Evolutionary conservation across 2,113 vertebrate species (phyloP), one percentile per base, ranked within the genome.

Genomic region (Microtus pennsylvanicus): DNA sequence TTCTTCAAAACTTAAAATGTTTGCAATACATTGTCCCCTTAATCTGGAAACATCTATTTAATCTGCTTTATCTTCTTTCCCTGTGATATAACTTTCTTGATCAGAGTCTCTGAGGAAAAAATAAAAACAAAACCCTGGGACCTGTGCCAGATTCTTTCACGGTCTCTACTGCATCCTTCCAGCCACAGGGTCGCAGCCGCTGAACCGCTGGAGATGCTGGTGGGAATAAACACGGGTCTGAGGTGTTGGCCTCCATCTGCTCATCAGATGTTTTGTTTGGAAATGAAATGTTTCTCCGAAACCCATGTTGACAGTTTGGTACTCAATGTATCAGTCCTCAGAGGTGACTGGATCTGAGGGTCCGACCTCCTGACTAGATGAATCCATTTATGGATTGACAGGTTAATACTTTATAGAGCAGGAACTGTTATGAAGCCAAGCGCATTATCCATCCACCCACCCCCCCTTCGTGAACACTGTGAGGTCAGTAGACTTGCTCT

Each of bases 1-100:
- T 81, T 30, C 72, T 95, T 92, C 85, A 87, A 83, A 91, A 80
- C 7, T 24, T 76, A 52, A 87, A 89, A 77, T 63, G 13, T 87
- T 93, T 88, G 28, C 3, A 19, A 8, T 89, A 33, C 6, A 26
- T 85, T 89, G 30, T 74, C 70, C 13, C 91, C 38, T 10, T 75
- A 26, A 70, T 92, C 47, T 72, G 28, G 13, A 1, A 26, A 65
- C n/a, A 52, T 14, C 67, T 63, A 0, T 50, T 96, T 95, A 89
- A 94, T 92, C 42, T 83, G 38, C 3, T 69, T 35, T 83, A 33
- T 92, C 74, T 10, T 77, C 89, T 72, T 94, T 91, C n/a, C 22
- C 24, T 80, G 0, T 76, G 47, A 80, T 33, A 55, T 52, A 88
- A 42, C 16, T 38, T 95, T 86, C 61, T 87, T 69, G 93, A 83